Base-by-base conservation (phyloP, 1,140 invertebrate species). In the Solenopsis invicta region DNA sequence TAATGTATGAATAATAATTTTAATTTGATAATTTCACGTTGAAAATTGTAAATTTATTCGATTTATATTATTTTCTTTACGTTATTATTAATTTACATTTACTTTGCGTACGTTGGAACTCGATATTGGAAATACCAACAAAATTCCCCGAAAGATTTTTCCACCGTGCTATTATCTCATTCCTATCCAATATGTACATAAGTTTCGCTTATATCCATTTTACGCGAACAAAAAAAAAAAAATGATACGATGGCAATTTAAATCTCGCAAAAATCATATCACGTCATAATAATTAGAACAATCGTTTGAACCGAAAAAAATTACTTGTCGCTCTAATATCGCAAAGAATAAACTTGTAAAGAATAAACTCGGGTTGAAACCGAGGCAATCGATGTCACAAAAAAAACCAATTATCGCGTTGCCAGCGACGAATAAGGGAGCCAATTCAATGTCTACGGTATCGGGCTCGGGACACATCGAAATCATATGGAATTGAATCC, bases 401-500 rank as follows among this genome's bases (percentile, higher is more conserved):
- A 75, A 45, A 10, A 45, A 59, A 13, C 59, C 54, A 45, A 77
- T 45, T 24, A 41, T 61, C 5, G 37, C 13, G 37, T 21, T 45
- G 24, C 18, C 16, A 45, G 10, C 18, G 5, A 72, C 41, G n/a
- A 69, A 48, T 67, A 48, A 37, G 66, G 37, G 0, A 50, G 66
- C 13, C 66, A 69, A 69, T 48, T 69, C 21, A 5, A 69, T 4
- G 21, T 69, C 66, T 18, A 50, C n/a, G 66, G 41, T 2, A 10
- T 18, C 37, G 29, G 13, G 3, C n/a, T 82, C 18, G 18, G 4
- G 29, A 50, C 41, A 37, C 56, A 50, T 61, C 37, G 69, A 61
- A 61, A 75, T 74, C n/a, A 21, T 29, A 75, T 74, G 54, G 54
- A 84, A 84, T 84, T 75, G 12, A 50, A 84, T 75, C 41, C 18